Evolutionary conservation across 1,140 invertebrate genomes (phyloP).

Genomic region (Gyrodactylus bullatarudis): DNA sequence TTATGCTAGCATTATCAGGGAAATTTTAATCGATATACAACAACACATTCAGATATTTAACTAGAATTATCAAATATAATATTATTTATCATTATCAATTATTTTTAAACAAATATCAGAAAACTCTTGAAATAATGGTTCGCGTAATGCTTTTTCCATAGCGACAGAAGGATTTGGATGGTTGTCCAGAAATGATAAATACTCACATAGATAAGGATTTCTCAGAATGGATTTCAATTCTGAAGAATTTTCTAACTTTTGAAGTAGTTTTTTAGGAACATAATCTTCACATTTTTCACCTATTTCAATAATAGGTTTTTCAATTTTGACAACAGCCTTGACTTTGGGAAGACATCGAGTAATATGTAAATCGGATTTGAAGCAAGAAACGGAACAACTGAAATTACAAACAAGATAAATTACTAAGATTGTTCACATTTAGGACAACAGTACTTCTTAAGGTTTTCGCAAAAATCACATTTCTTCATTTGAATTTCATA

Average conservation of each 20-base stretch:
- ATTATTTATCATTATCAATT: too few relatives aligned
- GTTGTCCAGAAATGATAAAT: not conserved
- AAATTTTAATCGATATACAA: too few relatives aligned
- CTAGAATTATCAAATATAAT: too few relatives aligned
- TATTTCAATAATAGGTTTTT: not conserved
- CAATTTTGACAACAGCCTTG: not conserved
- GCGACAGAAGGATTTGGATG: not conserved
- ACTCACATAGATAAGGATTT: not conserved
- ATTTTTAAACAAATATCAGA: constrained; percentile 7
- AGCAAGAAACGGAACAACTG: not conserved
- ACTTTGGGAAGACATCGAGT: not conserved
- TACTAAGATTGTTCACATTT: not conserved
- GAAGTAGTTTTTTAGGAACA: not conserved
- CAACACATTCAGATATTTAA: too few relatives aligned
- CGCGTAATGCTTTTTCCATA: constrained; percentile 8
- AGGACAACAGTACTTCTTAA: not conserved
- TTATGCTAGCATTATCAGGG: too few relatives aligned
- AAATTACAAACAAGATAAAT: not conserved
- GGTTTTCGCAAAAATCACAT: not conserved
- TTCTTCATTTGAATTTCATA: not conserved
- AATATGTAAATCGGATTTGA: not conserved
- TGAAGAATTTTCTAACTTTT: not conserved
- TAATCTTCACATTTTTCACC: not conserved
- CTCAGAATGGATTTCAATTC: not conserved
- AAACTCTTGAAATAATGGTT: constrained; percentile 9